Evolutionary conservation across 2,888 invertebrate species (phyloP).

Genomic region (Thymelicus acteon): DNA sequence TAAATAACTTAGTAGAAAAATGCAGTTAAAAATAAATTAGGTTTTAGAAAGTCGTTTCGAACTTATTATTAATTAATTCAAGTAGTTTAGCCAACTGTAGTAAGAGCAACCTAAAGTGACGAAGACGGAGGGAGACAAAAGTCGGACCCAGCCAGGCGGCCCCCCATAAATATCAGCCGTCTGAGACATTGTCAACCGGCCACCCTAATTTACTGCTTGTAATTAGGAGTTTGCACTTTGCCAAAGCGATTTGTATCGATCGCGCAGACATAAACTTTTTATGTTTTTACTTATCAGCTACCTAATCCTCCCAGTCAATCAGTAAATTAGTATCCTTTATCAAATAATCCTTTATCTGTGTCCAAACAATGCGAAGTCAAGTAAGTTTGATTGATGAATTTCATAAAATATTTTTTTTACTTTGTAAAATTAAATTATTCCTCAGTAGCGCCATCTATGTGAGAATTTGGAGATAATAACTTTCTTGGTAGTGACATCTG

Average conservation of each 20-base stretch:
- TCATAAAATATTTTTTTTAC: neutral
- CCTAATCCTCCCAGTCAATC: slow-evolving; percentile 11
- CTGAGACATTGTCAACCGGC: slow-evolving; percentile 83
- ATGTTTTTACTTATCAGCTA: slow-evolving; percentile 14
- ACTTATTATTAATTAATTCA: slow-evolving; percentile 12
- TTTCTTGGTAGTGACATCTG: slow-evolving; percentile 6
- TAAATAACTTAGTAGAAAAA: too few species aligned
- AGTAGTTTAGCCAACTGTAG: slow-evolving; percentile 12
- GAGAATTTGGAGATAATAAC: neutral
- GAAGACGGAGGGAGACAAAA: slow-evolving; percentile 58
- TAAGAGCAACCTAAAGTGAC: slow-evolving; percentile 46
- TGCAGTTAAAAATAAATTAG: neutral
- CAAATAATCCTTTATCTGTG: neutral
- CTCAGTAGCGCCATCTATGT: neutral
- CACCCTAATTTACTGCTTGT: slow-evolving; percentile 84
- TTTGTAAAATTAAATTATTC: neutral
- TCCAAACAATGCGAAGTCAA: neutral
- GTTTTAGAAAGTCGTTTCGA: neutral
- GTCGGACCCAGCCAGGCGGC: slow-evolving; percentile 62
- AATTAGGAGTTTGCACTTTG: slow-evolving; percentile 85
- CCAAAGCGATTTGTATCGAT: slow-evolving; percentile 84
- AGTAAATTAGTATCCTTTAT: neutral
- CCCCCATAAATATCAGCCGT: slow-evolving; percentile 80
- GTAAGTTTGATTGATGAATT: neutral
- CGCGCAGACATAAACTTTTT: slow-evolving; percentile 46